Evolutionary conservation across 2,888 invertebrate species (phyloP).

Genomic region (Protophormia terraenovae): DNA sequence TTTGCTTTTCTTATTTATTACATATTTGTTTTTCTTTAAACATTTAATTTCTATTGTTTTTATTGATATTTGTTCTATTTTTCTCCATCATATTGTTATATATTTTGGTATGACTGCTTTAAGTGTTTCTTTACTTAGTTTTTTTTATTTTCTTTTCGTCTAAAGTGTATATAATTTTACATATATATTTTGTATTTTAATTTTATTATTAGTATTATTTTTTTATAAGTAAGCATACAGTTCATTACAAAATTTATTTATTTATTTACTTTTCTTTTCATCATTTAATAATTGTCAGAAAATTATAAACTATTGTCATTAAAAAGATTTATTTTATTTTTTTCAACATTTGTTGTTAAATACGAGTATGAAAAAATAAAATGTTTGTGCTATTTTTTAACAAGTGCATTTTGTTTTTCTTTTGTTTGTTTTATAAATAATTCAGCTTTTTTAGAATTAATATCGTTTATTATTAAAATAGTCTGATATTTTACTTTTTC

Average conservation of each 20-base stretch:
- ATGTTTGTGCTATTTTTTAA: constrained; percentile 63
- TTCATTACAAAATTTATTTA: constrained; percentile 32
- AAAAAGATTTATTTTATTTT: constrained; percentile 17
- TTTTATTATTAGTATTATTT: constrained; percentile 20
- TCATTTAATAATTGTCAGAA: constrained; percentile 11
- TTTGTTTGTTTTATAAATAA: constrained; percentile 22
- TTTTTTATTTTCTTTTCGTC: constrained; percentile 22
- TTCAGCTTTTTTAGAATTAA: constrained; percentile 47
- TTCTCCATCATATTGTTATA: constrained; percentile 28
- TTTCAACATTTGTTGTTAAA: constrained; percentile 25
- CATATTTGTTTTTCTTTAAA: constrained; percentile 42
- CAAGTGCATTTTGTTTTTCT: constrained; percentile 53
- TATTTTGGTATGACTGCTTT: constrained; percentile 20
- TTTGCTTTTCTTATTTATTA: constrained; percentile 39
- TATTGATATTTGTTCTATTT: constrained; percentile 34
- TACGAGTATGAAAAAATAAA: constrained; percentile 42
- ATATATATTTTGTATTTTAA: constrained; percentile 4
- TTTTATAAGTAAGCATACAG: constrained; percentile 34
- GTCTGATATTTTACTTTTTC: constrained; percentile 1
- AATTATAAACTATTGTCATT: constrained; percentile 43
- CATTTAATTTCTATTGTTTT: constrained; percentile 55
- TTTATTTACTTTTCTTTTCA: too few species aligned
- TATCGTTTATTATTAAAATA: constrained; percentile 12
- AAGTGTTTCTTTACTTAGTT: too few species aligned
- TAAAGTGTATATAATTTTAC: constrained; percentile 23